phyloP scores from a whole-genome alignment of 92 coral and sea anemone species.

The Scolanthus callimorphus region DNA sequence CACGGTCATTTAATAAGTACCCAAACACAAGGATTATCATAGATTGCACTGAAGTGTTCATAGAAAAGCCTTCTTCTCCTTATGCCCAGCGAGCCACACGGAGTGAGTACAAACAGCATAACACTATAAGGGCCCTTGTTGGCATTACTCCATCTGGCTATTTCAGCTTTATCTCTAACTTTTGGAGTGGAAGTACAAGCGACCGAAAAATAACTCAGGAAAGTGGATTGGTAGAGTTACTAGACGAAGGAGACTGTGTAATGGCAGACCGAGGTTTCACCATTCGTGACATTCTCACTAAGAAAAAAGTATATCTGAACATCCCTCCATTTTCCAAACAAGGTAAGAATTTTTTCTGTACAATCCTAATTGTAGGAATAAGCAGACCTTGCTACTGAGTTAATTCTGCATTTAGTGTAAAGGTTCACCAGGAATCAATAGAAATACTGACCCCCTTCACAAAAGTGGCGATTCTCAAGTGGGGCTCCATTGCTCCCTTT shows the following conservation, averaged over 20 bases:
- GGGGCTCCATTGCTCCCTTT: too few relatives aligned
- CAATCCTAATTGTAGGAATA: too few relatives aligned
- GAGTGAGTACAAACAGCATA: slow-evolving; percentile 52
- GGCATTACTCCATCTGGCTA: slow-evolving; percentile 61
- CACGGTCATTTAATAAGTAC: slow-evolving; percentile 30
- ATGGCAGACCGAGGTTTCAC: slow-evolving; percentile 71
- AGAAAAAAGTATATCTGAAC: slow-evolving; percentile 27
- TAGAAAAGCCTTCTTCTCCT: slow-evolving; percentile 45
- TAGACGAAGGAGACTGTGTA: slow-evolving; percentile 54
- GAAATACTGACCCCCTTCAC: too few relatives aligned
- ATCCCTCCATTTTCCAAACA: slow-evolving; percentile 70
- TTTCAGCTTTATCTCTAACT: slow-evolving; percentile 55
- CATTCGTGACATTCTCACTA: slow-evolving; percentile 43
- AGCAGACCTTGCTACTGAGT: too few relatives aligned
- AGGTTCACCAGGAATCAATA: too few relatives aligned
- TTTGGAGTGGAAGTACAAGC: slow-evolving; percentile 52
- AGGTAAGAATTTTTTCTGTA: too few relatives aligned
- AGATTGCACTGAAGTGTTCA: slow-evolving; percentile 37
- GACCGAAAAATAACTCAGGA: slow-evolving; percentile 54
- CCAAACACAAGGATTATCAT: slow-evolving; percentile 45
- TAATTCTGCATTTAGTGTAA: too few relatives aligned
- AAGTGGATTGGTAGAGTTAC: slow-evolving; percentile 49
- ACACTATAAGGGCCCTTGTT: slow-evolving; percentile 53
- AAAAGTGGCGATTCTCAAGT: too few relatives aligned
- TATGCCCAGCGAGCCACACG: slow-evolving; percentile 27